Evolutionary conservation across 2,888 invertebrate genomes (phyloP).

Genomic region (Andrena dorsata): DNA sequence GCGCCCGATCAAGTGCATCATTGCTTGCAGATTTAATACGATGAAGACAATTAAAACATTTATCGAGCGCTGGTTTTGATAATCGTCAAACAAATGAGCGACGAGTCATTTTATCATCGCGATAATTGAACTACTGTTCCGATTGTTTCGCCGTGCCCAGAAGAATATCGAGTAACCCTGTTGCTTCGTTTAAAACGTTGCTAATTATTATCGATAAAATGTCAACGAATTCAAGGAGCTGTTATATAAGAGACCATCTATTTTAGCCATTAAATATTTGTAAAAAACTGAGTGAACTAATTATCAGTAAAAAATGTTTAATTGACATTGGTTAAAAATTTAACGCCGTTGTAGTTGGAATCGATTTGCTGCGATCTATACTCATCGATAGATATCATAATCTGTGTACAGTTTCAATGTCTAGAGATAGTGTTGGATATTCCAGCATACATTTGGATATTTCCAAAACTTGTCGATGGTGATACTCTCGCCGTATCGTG

Average conservation of each 20-base stretch:
- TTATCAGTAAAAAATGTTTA: background rate
- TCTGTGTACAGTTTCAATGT: background rate
- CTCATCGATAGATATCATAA: background rate
- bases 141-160: constrained; percentile 46
- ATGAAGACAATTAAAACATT: constrained; percentile 72
- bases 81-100: constrained; percentile 65
- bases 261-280: background rate
- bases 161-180: constrained; percentile 36
- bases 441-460: background rate
- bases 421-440: background rate
- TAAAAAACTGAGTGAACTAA: background rate
- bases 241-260: background rate
- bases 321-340: background rate
- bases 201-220: constrained; percentile 24
- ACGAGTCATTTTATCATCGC: constrained; percentile 62
- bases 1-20: constrained; percentile 68
- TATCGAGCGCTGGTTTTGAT: constrained; percentile 69
- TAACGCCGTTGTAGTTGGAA: background rate
- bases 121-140: constrained; percentile 55
- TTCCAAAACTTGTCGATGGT: background rate
- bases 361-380: background rate
- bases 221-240: background rate
- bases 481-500: background rate
- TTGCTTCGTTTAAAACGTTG: constrained; percentile 28
- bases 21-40: constrained; percentile 69